Base-by-base conservation (phyloP, 1,140 invertebrate species). In the Apis cerana region DNA sequence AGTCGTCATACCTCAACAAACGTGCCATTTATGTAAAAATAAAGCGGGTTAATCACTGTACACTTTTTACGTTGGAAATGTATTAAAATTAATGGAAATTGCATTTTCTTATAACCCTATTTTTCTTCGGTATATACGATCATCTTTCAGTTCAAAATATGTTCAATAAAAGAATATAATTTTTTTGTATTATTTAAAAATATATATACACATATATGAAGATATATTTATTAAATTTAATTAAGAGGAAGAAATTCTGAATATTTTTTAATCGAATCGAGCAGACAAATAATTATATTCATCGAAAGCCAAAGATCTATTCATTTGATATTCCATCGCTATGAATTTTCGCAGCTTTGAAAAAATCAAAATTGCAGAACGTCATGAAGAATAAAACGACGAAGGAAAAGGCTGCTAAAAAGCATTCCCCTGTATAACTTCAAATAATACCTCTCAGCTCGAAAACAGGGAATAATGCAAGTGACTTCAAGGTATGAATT, bases 21-120 rank as follows among this genome's bases (percentile, higher is more conserved):
- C 21, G n/a, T 52, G 61, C 43, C 54, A 81, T 81, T 81, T 75
- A 52, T 23, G 67, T 9, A 62, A 52, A 58, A 75, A 75, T 76
- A 76, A 68, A 81, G 19, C 62, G 10, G 80, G 72, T 81, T 76
- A 76, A 67, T 67, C 62, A 21, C 43, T 65, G 43, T 52, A 81
- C 64, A 33, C 64, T 62, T 23, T 13, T 43, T 54, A 27, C 1
- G 15, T 13, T 33, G 56, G 13, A 48, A 58, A 68, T 2, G n/a
- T 19, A 12, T 21, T 13, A 2, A 54, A 54, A 54, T 10, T 5
- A 21, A 65, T 8, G 52, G 33, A 43, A 75, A 76, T 43, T 13
- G 15, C 11, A 3, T n/a, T 75, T 64, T 17, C 17, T 64, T 17
- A 5, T 50, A 50, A 75, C 19, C 21, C 0, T 8, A 21, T 71